Conservation (phyloP, 1,140 invertebrate species). For the Teleogryllus occipitalis region DNA sequence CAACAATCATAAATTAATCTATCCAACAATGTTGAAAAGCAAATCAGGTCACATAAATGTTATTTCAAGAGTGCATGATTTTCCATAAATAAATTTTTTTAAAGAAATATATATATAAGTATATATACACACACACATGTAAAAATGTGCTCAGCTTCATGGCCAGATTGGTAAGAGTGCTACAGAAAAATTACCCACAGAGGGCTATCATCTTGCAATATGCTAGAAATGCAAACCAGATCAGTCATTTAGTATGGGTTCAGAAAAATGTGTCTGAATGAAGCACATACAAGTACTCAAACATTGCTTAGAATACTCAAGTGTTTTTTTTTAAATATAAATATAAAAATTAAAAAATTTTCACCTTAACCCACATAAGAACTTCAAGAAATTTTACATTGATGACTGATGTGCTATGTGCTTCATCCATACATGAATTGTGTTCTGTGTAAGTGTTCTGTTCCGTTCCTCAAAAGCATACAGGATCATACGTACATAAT, state of each 20-base stretch:
- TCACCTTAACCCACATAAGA: too few species aligned
- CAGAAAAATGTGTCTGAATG: not conserved
- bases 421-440: not conserved
- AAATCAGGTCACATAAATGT: not conserved
- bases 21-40: not conserved
- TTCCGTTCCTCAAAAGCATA: not conserved
- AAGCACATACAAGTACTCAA: not conserved
- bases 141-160: not conserved
- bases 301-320: not conserved
- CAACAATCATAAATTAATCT: not conserved
- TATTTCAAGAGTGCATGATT: not conserved
- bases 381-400: not conserved
- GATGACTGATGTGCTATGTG: not conserved
- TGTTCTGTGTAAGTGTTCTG: not conserved
- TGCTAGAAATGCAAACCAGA: slow-evolving; percentile 23
- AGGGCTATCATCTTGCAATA: slow-evolving; percentile 20
- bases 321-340: too few species aligned
- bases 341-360: too few species aligned
- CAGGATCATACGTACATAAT: slow-evolving; percentile 9
- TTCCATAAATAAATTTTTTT: not conserved
- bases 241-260: slow-evolving; percentile 21
- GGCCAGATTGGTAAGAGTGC: slow-evolving; percentile 1
- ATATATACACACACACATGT: too few species aligned
- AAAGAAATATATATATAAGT: too few species aligned
- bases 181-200: slow-evolving; percentile 13